These are phyloP conservation scores for Pachliopta kotzebuea DNA, from an alignment of 2,888 invertebrate species.

Conservation along the genomic window DNA sequence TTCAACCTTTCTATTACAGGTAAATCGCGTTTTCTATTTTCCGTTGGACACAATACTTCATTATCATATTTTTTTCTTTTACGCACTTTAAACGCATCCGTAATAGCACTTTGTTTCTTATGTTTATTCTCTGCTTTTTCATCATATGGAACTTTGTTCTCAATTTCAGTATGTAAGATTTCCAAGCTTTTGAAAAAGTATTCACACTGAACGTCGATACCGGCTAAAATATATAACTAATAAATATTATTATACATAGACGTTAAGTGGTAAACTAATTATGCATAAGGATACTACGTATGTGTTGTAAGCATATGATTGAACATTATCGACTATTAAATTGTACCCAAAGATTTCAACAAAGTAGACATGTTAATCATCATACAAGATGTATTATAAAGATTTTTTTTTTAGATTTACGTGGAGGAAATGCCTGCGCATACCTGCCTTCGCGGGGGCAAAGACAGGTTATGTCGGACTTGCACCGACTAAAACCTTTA, in stretches of 20 bases:
- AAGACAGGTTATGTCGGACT: too few species aligned
- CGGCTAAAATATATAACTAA: slow-evolving; percentile 63
- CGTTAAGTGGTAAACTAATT: not conserved
- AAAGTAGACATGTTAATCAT: not conserved
- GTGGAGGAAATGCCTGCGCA: too few species aligned
- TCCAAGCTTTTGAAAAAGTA: slow-evolving; percentile 53
- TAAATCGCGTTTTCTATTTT: slow-evolving; percentile 62
- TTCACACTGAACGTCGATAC: slow-evolving; percentile 70
- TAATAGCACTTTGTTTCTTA: slow-evolving; percentile 46
- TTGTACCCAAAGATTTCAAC: too few species aligned
- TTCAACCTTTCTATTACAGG: slow-evolving; percentile 54
- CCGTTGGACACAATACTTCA: slow-evolving; percentile 48
- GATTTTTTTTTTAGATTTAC: too few species aligned
- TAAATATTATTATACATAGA: not conserved
- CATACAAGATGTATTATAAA: not conserved
- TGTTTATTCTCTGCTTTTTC: slow-evolving; percentile 30
- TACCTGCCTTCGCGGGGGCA: too few species aligned
- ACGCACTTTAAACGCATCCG: slow-evolving; percentile 51
- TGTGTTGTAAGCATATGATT: too few species aligned
- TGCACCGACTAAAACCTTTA: too few species aligned
- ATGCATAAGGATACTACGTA: not conserved
- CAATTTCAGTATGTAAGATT: slow-evolving; percentile 29
- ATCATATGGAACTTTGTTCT: slow-evolving; percentile 8
- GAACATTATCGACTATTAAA: too few species aligned
- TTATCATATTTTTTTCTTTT: slow-evolving; percentile 52